Percentiles rank a stretch among this genome's conserved stretches.
Evolutionary conservation across 2,797 vertebrate species (phyloP).

Genomic region (Eulemur albifrons): DNA sequence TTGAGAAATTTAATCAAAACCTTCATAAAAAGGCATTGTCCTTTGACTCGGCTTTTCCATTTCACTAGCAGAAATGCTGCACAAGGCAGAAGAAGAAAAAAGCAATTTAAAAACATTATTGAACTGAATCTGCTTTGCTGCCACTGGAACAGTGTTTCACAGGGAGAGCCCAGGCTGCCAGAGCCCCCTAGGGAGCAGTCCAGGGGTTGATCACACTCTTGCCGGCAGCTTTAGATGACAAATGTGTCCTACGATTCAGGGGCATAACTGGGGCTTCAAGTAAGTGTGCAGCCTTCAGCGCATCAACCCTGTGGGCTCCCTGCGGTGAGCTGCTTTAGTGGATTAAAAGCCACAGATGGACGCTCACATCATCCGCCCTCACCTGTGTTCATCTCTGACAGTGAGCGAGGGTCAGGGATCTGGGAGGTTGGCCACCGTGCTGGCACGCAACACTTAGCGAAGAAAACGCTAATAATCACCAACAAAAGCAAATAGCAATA

Average conservation of each 20-base stretch:
- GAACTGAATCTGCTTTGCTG: not conserved
- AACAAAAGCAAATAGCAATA: not conserved
- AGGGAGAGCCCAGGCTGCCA: not conserved
- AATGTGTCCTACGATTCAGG: not conserved
- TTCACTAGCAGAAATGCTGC: not conserved
- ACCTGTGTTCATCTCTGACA: not conserved
- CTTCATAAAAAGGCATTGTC: slow-evolving; percentile 22
- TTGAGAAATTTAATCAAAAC: slow-evolving; percentile 46
- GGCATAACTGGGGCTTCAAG: not conserved
- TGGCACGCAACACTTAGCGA: not conserved
- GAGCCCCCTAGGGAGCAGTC: not conserved
- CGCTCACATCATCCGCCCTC: not conserved
- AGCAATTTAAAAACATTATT: not conserved
- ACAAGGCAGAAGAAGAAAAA: not conserved
- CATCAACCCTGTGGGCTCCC: not conserved
- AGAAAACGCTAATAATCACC: not conserved
- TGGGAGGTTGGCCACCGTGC: not conserved
- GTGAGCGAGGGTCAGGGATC: accelerated
- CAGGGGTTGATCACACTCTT: not conserved
- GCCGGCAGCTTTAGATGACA: not conserved
- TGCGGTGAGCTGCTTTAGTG: not conserved
- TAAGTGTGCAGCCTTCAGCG: not conserved
- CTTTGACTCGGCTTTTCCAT: slow-evolving; percentile 13
- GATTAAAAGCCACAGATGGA: not conserved
- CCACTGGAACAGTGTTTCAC: not conserved